A percentile compares a stretch with the other conserved stretches of the same genome.
These are phyloP conservation scores for Rapana venosa DNA, from an alignment of 2,888 invertebrate genomes.

Conservation along the genomic window DNA sequence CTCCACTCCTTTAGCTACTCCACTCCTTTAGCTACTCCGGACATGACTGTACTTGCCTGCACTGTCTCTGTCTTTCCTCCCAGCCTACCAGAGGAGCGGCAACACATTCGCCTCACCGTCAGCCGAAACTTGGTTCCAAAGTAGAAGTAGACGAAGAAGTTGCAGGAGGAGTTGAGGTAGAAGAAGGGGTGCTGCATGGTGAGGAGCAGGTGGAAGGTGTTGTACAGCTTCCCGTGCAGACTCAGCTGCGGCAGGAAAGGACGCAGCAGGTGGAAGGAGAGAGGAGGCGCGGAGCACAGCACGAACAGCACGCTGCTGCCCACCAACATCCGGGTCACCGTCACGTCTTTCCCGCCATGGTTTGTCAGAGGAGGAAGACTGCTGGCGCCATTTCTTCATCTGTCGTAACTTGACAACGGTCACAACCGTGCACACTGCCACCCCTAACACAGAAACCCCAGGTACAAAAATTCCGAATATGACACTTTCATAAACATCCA, in stretches of 20 bases:
- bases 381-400: neutral
- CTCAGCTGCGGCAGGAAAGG: slow-evolving; percentile 17
- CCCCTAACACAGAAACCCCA: neutral
- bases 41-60: no score
- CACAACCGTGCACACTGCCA: neutral
- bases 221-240: neutral
- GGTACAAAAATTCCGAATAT: no score
- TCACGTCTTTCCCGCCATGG: neutral
- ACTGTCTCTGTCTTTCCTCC: no score
- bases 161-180: slow-evolving; percentile 8
- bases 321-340: slow-evolving; percentile 19
- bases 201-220: neutral
- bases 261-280: neutral
- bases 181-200: neutral
- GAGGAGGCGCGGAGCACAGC: neutral
- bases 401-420: neutral
- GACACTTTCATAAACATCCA: no score
- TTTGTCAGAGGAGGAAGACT: neutral
- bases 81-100: neutral
- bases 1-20: no score
- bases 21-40: no score
- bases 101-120: neutral
- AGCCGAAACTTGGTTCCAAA: slow-evolving; percentile 1
- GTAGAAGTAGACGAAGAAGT: slow-evolving; percentile 1
- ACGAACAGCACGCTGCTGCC: neutral